These are phyloP conservation scores for Acrobasis suavella DNA, from an alignment of 2,888 invertebrate genomes.

Conservation along the genomic window DNA sequence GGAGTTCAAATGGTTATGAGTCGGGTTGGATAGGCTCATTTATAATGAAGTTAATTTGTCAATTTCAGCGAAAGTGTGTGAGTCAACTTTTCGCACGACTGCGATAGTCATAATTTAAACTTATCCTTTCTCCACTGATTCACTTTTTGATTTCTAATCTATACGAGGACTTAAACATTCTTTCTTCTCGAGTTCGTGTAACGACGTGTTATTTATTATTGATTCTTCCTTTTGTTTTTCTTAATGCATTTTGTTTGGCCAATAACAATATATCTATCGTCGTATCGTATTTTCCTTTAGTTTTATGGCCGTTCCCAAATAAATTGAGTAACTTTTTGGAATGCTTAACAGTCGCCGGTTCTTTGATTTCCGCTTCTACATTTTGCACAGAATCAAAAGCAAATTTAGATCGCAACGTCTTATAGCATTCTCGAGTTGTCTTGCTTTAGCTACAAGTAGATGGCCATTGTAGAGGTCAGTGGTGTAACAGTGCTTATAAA, in stretches of 20 bases:
- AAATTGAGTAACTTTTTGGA: not conserved
- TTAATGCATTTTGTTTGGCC: constrained; percentile 14
- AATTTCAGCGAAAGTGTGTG: constrained; percentile 47
- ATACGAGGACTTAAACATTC: constrained; percentile 9
- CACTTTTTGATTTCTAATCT: constrained; percentile 36
- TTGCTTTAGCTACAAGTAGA: not conserved
- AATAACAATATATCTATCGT: not conserved
- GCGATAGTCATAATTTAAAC: constrained; percentile 43
- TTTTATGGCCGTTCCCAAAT: not conserved
- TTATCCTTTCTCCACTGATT: constrained; percentile 47
- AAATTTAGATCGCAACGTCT: not conserved
- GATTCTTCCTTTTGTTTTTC: constrained; percentile 8
- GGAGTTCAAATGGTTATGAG: constrained; percentile 16
- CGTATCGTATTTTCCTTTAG: not conserved
- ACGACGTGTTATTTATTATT: constrained; percentile 4
- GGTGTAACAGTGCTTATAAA: constrained; percentile 25
- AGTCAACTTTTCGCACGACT: constrained; percentile 42
- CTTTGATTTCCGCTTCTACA: not conserved
- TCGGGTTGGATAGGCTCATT: constrained; percentile 22
- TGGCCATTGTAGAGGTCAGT: constrained; percentile 19
- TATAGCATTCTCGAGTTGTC: constrained; percentile 8
- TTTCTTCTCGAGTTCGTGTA: not conserved
- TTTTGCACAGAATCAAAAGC: not conserved
- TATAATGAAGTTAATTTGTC: constrained; percentile 39
- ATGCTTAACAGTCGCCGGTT: not conserved